Conservation (phyloP, 1,140 invertebrate genomes). For the Parapsyche elsis region DNA sequence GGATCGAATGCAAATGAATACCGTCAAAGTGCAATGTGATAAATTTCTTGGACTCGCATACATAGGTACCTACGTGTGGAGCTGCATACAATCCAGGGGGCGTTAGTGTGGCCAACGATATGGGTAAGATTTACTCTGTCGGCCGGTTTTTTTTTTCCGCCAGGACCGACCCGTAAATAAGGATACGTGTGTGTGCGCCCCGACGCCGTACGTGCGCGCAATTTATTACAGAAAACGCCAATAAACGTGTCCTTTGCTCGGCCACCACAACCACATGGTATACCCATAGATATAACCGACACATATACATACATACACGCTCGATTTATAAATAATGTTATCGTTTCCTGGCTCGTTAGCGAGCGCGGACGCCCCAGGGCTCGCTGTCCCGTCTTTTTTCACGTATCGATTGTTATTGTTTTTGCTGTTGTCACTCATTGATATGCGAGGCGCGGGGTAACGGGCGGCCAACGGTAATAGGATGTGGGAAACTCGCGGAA, state of each 20-base stretch:
- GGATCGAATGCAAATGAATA: too few species aligned
- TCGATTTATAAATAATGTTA: constrained; percentile 42
- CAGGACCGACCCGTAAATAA: constrained; percentile 31
- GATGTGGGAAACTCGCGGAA: constrained; percentile 19
- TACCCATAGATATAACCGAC: background rate
- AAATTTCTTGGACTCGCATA: too few species aligned
- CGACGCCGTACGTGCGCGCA: constrained; percentile 30
- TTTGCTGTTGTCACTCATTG: background rate
- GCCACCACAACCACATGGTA: constrained; percentile 7
- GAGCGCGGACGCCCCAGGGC: constrained; percentile 1
- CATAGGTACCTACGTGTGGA: too few species aligned
- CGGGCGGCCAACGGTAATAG: constrained; percentile 8
- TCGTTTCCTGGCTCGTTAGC: constrained; percentile 37
- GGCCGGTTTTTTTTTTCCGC: background rate
- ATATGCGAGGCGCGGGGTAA: constrained; percentile 26
- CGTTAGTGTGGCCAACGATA: constrained; percentile 14
- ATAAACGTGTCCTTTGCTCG: constrained; percentile 44
- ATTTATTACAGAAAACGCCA: constrained; percentile 46
- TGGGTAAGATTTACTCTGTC: constrained; percentile 23
- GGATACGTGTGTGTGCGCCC: constrained; percentile 33
- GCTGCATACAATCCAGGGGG: constrained; percentile 17
- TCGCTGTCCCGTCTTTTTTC: background rate
- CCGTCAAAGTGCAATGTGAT: too few species aligned
- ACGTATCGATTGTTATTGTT: constrained; percentile 9
- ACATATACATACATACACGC: background rate